phyloP scores from a whole-genome alignment of 2,797 vertebrate species.

The Octomys mimax region DNA sequence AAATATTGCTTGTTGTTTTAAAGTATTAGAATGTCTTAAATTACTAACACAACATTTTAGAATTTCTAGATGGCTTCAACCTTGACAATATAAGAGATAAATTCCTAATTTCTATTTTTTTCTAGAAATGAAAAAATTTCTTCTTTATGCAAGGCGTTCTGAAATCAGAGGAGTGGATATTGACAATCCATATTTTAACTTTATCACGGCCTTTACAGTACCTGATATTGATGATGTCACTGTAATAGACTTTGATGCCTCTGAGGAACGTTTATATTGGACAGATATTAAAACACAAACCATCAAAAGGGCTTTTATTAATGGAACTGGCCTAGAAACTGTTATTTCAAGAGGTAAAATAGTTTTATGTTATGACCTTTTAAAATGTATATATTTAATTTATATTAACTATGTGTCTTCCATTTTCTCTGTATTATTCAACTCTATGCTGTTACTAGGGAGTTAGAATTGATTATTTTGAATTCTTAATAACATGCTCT shows the following conservation, averaged over 20 bases:
- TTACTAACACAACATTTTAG: slow-evolving; percentile 33
- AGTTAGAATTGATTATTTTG: slow-evolving; percentile 30
- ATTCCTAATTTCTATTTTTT: slow-evolving; percentile 49
- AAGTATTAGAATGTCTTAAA: neutral
- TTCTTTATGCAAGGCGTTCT: slow-evolving; percentile 96
- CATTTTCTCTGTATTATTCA: neutral
- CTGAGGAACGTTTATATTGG: slow-evolving; percentile 98
- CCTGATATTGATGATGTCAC: slow-evolving; percentile 99
- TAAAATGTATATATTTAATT: neutral
- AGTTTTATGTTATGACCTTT: neutral
- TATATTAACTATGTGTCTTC: neutral
- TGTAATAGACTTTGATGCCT: slow-evolving; percentile 96
- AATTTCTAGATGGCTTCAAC: neutral
- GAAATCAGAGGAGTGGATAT: slow-evolving; percentile 99
- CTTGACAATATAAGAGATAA: neutral
- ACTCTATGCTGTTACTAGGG: neutral
- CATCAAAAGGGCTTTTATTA: slow-evolving; percentile 97
- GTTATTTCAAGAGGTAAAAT: slow-evolving; percentile 96
- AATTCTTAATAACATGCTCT: neutral
- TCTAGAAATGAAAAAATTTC: slow-evolving; percentile 96
- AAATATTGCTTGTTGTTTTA: neutral
- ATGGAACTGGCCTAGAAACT: slow-evolving; percentile 97
- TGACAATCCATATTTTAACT: slow-evolving; percentile 99
- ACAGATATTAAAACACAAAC: slow-evolving; percentile 98
- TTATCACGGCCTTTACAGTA: slow-evolving; percentile 98